phyloP scores from a whole-genome alignment of 2,113 vertebrate species.

The Coptodon bakossiorum region DNA sequence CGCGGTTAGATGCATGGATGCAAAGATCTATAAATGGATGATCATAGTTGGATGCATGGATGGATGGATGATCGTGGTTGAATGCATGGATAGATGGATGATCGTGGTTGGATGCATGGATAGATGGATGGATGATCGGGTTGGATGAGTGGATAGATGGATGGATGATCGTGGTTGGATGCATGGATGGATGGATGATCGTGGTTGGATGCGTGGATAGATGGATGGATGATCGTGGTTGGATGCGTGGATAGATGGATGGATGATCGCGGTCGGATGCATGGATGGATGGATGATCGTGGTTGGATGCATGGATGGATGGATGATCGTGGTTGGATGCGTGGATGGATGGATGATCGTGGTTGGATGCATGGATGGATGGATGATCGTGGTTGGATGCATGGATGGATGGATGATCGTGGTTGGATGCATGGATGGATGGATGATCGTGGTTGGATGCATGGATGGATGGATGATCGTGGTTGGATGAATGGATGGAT shows the following conservation, averaged over 20 bases:
- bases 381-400: background rate
- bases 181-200: accelerated
- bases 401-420: background rate
- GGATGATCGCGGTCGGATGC: background rate
- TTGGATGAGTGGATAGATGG: background rate
- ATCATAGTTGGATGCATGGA: accelerated
- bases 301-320: too few relatives aligned
- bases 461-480: background rate
- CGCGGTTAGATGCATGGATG: accelerated
- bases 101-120: background rate
- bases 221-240: accelerated
- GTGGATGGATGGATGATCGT: background rate
- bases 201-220: accelerated
- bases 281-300: background rate
- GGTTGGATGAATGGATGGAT: background rate
- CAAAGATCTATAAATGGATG: background rate
- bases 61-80: accelerated
- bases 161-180: accelerated
- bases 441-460: background rate
- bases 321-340: background rate
- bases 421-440: background rate
- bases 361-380: background rate
- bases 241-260: background rate
- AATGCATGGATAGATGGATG: accelerated
- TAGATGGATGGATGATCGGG: accelerated